Percentiles rank a stretch among this genome's conserved stretches.
These are phyloP conservation scores for Leucoptera coffeella DNA, from an alignment of 2,888 invertebrate genomes.

Conservation along the genomic window DNA sequence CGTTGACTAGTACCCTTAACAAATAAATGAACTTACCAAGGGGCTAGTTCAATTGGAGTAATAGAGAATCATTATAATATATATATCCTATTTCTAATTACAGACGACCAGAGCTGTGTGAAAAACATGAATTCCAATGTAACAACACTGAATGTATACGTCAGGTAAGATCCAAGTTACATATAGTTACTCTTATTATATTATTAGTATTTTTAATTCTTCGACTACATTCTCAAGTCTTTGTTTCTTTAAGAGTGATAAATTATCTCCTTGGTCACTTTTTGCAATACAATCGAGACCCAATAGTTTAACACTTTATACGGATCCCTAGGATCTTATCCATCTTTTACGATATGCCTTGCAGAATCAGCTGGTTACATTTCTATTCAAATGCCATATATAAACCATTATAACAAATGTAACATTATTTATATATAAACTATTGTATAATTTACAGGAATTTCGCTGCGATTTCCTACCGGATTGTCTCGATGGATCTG, in stretches of 20 bases:
- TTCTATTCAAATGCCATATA: not conserved
- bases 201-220: not conserved
- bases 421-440: too few species aligned
- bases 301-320: too few species aligned
- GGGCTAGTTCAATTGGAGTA: too few species aligned
- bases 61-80: too few species aligned
- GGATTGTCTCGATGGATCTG: conserved; percentile 71
- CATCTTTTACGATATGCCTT: not conserved
- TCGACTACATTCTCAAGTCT: not conserved
- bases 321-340: not conserved
- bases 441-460: too few species aligned
- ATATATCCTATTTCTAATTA: too few species aligned
- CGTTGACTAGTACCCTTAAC: too few species aligned
- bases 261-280: not conserved
- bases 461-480: conserved; percentile 61
- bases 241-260: not conserved
- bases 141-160: conserved; percentile 59
- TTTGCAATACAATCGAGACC: too few species aligned
- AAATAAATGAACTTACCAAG: too few species aligned
- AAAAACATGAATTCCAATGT: conserved; percentile 59
- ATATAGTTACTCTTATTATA: too few species aligned
- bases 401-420: too few species aligned
- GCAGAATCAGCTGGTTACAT: not conserved
- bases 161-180: conserved; percentile 18
- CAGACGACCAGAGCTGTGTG: conserved; percentile 42